Evolutionary conservation across 1,140 invertebrate species (phyloP).

Genomic region (Pachypeltis micranthus): DNA sequence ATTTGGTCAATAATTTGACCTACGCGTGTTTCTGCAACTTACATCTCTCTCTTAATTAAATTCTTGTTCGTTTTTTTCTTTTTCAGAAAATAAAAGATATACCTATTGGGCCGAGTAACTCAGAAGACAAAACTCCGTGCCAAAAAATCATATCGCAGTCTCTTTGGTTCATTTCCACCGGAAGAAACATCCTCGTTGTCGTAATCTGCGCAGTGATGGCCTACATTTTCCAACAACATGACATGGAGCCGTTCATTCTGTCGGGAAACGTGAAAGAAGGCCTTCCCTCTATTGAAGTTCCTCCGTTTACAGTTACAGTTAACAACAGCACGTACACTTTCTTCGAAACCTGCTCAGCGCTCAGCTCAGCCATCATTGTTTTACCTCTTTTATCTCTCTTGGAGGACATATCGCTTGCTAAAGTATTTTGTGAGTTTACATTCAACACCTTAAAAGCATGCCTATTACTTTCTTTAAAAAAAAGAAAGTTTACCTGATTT

Average conservation of each 20-base stretch:
- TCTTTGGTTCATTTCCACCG: conserved; percentile 61
- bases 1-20: too few relatives aligned
- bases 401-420: conserved; percentile 68
- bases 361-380: conserved; percentile 65
- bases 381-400: conserved; percentile 65
- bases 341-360: conserved; percentile 48
- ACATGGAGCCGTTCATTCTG: conserved; percentile 50
- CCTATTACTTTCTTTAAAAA: too few relatives aligned
- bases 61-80: too few relatives aligned
- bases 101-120: conserved; percentile 38
- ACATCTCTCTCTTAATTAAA: neutral
- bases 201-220: conserved; percentile 52
- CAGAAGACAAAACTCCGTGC: conserved; percentile 34
- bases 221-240: conserved; percentile 46
- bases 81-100: conserved; percentile 61
- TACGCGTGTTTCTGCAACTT: too few relatives aligned
- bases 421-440: conserved; percentile 67
- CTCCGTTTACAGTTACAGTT: conserved; percentile 47
- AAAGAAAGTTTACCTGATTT: too few relatives aligned
- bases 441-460: too few relatives aligned
- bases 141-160: conserved; percentile 40
- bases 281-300: conserved; percentile 47
- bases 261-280: conserved; percentile 45
- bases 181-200: conserved; percentile 65
- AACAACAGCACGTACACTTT: conserved; percentile 56